These are phyloP conservation scores for Alligator sinensis DNA, from an alignment of 2,113 vertebrate species.

Conservation along the genomic window DNA sequence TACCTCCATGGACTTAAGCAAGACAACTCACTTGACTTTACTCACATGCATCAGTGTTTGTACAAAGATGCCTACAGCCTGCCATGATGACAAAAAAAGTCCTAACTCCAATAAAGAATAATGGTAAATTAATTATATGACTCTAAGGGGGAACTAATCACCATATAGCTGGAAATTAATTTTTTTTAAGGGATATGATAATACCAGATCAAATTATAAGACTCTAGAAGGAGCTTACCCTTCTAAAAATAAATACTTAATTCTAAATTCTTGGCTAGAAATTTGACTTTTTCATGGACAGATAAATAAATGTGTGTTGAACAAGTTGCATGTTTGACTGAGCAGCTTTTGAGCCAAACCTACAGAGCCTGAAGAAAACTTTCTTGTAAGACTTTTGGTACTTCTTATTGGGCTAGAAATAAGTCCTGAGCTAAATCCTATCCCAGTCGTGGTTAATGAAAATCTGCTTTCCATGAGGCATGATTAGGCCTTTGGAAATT, in stretches of 20 bases:
- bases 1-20: not conserved
- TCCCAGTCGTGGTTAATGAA: not conserved
- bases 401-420: not conserved
- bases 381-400: not conserved
- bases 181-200: not conserved
- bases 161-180: not conserved
- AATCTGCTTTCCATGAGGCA: not conserved
- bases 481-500: not conserved
- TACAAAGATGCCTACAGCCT: not conserved
- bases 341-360: not conserved
- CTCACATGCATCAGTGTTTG: not conserved
- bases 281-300: not conserved
- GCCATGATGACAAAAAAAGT: not conserved
- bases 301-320: not conserved
- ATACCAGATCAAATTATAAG: conserved; percentile 5
- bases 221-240: not conserved
- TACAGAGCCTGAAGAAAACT: not conserved
- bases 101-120: not conserved
- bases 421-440: not conserved
- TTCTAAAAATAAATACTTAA: conserved; percentile 19
- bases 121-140: not conserved
- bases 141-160: conserved; percentile 1
- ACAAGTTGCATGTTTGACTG: not conserved
- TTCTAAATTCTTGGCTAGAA: not conserved
- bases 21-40: not conserved